Evolutionary conservation across 2,113 vertebrate genomes (phyloP).

Genomic region (Zosterops pallidus): DNA sequence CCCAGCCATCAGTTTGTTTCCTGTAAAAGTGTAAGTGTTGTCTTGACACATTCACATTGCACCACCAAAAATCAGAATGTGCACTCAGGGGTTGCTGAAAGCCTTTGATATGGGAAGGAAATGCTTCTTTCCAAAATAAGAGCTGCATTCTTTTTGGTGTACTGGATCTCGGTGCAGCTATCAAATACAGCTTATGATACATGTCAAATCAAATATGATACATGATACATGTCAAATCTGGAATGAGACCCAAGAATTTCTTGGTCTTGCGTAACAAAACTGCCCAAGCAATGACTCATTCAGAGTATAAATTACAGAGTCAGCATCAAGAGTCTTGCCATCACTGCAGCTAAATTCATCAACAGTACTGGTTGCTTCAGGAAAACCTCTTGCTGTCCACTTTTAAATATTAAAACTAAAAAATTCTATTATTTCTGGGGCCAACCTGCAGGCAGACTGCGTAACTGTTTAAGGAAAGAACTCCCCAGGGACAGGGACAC

Average conservation of each 20-base stretch:
- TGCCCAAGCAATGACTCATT: background rate
- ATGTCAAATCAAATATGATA: background rate
- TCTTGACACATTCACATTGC: background rate
- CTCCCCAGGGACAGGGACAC: background rate
- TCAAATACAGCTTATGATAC: background rate
- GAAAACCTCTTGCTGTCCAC: background rate
- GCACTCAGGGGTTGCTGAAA: rapidly evolving
- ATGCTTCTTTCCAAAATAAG: background rate
- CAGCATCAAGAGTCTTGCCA: background rate
- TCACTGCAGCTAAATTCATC: background rate
- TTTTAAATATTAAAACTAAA: background rate
- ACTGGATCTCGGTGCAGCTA: background rate
- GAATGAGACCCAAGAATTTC: background rate
- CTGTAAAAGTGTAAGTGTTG: rapidly evolving
- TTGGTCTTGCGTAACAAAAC: background rate
- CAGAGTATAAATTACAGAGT: background rate
- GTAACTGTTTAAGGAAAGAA: background rate
- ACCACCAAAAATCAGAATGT: background rate
- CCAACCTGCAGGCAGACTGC: background rate
- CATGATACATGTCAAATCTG: background rate
- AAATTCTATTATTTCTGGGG: background rate
- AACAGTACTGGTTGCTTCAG: background rate
- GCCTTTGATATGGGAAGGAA: background rate
- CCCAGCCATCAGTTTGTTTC: background rate
- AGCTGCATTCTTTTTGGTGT: background rate